These are phyloP conservation scores for Heterodera schachtii DNA, from an alignment of 1,140 invertebrate species.

Conservation along the genomic window DNA sequence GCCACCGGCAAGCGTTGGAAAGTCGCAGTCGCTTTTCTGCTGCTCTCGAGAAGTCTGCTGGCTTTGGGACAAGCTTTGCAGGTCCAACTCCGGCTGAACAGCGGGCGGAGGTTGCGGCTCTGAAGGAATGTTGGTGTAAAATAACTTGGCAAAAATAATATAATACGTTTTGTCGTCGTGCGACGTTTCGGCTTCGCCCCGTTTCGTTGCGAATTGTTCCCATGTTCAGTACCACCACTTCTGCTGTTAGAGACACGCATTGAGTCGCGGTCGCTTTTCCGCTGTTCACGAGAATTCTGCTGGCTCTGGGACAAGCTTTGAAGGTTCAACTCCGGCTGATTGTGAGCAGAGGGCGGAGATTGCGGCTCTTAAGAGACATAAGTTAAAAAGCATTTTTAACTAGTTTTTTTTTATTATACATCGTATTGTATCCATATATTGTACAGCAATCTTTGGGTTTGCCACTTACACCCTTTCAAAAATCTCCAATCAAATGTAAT, in stretches of 20 bases:
- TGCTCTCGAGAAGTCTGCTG: slow-evolving; percentile 25
- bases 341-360: background rate
- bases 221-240: background rate
- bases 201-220: slow-evolving; percentile 12
- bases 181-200: background rate
- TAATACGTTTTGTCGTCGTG: too few relatives aligned
- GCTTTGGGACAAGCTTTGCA: slow-evolving; percentile 17
- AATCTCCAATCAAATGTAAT: too few relatives aligned
- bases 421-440: too few relatives aligned
- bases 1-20: slow-evolving; percentile 53
- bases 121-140: background rate
- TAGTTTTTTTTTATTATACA: too few relatives aligned
- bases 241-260: background rate
- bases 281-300: slow-evolving; percentile 13
- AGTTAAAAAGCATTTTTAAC: too few relatives aligned
- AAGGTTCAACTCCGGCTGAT: background rate
- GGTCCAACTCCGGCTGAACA: background rate
- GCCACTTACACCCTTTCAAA: too few relatives aligned
- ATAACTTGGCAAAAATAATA: too few relatives aligned
- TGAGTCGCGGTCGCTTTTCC: background rate
- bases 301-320: slow-evolving; percentile 27
- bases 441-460: too few relatives aligned
- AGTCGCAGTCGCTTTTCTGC: slow-evolving; percentile 51
- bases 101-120: background rate
- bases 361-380: background rate